These are phyloP conservation scores for Macaria liturata DNA, from an alignment of 2,888 invertebrate genomes.

Conservation along the genomic window DNA sequence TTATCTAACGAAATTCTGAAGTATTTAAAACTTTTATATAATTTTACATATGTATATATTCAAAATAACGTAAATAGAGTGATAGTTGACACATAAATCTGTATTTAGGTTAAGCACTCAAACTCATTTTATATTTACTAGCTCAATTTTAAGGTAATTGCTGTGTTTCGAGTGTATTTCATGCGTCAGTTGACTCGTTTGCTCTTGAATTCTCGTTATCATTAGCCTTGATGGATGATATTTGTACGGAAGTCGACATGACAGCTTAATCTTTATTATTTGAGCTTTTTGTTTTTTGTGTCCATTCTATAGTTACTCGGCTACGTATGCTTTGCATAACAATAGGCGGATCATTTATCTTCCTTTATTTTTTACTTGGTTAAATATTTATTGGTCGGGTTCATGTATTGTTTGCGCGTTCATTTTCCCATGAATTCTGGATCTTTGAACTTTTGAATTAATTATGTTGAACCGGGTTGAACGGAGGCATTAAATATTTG, in stretches of 20 bases:
- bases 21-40: no score
- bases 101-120: no score
- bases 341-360: slow-evolving; percentile 12
- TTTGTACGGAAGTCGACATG: slow-evolving; percentile 20
- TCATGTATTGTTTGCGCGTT: slow-evolving; percentile 11
- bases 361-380: slow-evolving; percentile 8
- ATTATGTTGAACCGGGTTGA: neutral
- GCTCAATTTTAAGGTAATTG: no score
- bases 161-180: neutral
- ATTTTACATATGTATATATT: no score
- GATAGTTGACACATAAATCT: no score
- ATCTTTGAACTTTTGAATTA: slow-evolving; percentile 14
- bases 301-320: slow-evolving; percentile 4
- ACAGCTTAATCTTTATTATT: slow-evolving; percentile 16
- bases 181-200: slow-evolving; percentile 6
- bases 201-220: slow-evolving; percentile 11
- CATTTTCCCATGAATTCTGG: slow-evolving; percentile 15
- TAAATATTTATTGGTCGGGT: neutral
- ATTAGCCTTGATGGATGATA: slow-evolving; percentile 22
- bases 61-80: no score
- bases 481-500: no score
- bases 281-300: slow-evolving; percentile 12
- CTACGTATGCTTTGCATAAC: slow-evolving; percentile 3
- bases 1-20: no score
- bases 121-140: no score